Percentiles rank a stretch among this genome's conserved stretches.
These are phyloP conservation scores for Andrena marginata DNA, from an alignment of 2,888 invertebrate genomes.

Conservation along the genomic window DNA sequence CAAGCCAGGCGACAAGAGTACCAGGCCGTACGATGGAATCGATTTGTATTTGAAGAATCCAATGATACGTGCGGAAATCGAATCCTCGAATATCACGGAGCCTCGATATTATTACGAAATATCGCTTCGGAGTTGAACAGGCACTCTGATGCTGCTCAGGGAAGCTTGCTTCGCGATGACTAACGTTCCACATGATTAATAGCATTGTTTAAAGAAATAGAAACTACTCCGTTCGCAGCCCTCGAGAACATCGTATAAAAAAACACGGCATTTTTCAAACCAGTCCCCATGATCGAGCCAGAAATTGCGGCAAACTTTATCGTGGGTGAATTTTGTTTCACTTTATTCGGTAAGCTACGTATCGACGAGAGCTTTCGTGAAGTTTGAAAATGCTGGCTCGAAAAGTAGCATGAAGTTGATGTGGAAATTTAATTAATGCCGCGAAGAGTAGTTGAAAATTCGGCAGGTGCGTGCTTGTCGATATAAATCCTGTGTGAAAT, in stretches of 20 bases:
- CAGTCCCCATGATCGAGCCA: conserved; percentile 15
- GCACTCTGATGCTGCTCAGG: neutral
- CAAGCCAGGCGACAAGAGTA: conserved; percentile 54
- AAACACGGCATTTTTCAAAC: neutral
- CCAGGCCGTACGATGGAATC: conserved; percentile 52
- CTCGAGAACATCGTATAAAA: neutral
- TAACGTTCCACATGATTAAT: neutral
- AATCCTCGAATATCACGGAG: conserved; percentile 24
- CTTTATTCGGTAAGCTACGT: neutral
- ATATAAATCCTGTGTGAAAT: neutral
- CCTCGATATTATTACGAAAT: conserved; percentile 22
- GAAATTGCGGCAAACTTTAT: conserved; percentile 14
- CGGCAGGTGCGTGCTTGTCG: too few species aligned
- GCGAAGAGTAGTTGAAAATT: neutral
- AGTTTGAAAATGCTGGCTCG: conserved; percentile 3
- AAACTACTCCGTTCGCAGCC: neutral
- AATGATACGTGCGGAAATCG: conserved; percentile 48
- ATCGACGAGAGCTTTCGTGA: conserved; percentile 8
- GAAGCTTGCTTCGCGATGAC: neutral
- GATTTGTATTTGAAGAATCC: conserved; percentile 55
- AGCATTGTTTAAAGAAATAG: neutral
- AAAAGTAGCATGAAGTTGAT: neutral
- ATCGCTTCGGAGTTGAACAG: neutral
- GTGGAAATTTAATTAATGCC: conserved; percentile 8
- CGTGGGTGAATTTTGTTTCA: conserved; percentile 15